Evolutionary conservation across 2,113 vertebrate genomes (phyloP).

Genomic region (Prionailurus bengalensis): DNA sequence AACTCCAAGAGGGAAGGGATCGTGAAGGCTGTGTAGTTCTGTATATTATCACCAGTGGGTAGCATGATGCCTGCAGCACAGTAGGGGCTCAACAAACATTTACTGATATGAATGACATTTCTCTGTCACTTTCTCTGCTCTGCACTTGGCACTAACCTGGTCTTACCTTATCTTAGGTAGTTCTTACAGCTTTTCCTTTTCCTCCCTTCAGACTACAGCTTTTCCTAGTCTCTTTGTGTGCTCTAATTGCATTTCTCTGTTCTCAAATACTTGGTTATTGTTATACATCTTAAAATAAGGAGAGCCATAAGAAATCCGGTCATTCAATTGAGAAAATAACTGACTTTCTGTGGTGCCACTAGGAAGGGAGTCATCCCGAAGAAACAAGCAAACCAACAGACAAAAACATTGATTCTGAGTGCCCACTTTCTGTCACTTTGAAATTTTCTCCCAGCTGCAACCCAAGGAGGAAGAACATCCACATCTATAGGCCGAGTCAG

Average conservation of each 20-base stretch:
- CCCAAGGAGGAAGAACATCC: background rate
- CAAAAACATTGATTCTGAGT: background rate
- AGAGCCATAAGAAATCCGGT: background rate
- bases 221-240: background rate
- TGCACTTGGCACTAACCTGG: background rate
- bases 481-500: background rate
- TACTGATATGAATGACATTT: conserved; percentile 27
- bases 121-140: conserved; percentile 24
- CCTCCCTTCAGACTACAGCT: background rate
- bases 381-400: conserved; percentile 9
- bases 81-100: background rate
- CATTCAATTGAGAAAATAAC: background rate
- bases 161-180: background rate
- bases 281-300: background rate
- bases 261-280: conserved; percentile 46
- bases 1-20: background rate
- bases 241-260: conserved; percentile 3
- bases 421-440: background rate
- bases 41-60: background rate
- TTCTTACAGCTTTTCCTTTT: background rate
- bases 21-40: background rate
- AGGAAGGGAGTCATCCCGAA: background rate
- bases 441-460: background rate
- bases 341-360: background rate
- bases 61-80: background rate